Evolutionary conservation across 2,113 vertebrate species (phyloP), one percentile per base, ranked within the genome.

Genomic region (Callipepla squamata): DNA sequence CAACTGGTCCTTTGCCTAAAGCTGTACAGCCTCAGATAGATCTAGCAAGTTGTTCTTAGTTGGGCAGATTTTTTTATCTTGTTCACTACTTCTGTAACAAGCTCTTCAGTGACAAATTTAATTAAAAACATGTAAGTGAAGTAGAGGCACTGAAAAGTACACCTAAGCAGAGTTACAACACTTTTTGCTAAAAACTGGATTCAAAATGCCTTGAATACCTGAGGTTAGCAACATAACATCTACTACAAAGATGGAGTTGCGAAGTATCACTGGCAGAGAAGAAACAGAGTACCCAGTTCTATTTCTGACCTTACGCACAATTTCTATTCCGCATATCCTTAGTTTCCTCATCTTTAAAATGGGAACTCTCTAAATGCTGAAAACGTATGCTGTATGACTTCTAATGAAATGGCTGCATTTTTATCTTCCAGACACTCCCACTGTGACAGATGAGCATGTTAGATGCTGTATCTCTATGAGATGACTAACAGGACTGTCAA

Each of bases 401-500:
- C 14, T 70, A 50, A 47, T 8, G 19, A 83, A 68, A 86, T 0
- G 1, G 45, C 32, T 67, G 25, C 48, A 47, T 48, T 86, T 83
- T 26, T 76, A 28, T 34, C 59, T 84, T 68, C 53, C 53, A 68
- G 66, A 66, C 61, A 91, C 68, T 38, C 40, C 58, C 45, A 18
- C 55, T n/a, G 42, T 6, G 62, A 74, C 18, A 94, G 61, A 59
- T 25, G 22, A 91, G 45, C 73, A 38, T 0, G 0, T 42, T 65
- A 90, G 63, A 67, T 42, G 68, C 73, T 50, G 3, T 5, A 26
- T 23, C 67, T 86, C 38, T 66, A 90, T 74, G 19, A 83, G 63
- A 90, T 70, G 85, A 93, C 78, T 85, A 90, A 91, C 19, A 73
- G 30, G 32, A 77, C 82, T 83, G 76, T 70, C 85, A 91, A 87